Evolutionary conservation across 2,888 invertebrate genomes (phyloP).

Genomic region (Teinopalpus imperialis): DNA sequence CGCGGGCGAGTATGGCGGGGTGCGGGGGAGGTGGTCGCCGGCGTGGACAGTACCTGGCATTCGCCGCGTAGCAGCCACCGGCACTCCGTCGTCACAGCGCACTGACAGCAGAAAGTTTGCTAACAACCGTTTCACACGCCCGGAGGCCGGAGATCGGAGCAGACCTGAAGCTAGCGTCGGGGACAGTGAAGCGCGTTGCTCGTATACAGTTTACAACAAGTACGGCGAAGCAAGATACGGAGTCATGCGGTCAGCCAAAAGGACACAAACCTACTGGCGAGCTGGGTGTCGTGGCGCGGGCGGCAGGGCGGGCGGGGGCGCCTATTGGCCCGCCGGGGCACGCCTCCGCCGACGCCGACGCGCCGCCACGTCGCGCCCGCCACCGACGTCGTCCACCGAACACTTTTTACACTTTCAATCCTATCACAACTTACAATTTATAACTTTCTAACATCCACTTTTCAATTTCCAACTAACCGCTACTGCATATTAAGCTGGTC

Average conservation of each 20-base stretch:
- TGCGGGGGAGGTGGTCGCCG: constrained; percentile 38
- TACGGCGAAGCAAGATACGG: constrained; percentile 81
- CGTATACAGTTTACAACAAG: constrained; percentile 73
- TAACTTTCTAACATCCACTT: constrained; percentile 45
- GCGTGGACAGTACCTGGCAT: constrained; percentile 66
- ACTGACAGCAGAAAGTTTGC: constrained; percentile 53
- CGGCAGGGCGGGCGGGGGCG: constrained; percentile 62
- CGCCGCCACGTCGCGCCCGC: constrained; percentile 37
- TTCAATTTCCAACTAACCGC: too few species aligned
- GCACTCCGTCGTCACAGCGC: constrained; percentile 57
- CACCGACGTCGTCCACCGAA: constrained; percentile 43
- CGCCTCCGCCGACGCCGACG: constrained; percentile 44
- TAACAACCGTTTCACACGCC: constrained; percentile 60
- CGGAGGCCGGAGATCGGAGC: constrained; percentile 52
- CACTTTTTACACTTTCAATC: constrained; percentile 46
- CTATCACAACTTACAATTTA: constrained; percentile 49
- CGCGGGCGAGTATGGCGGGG: constrained; percentile 36
- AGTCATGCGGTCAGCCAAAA: constrained; percentile 83
- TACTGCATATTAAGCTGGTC: too few species aligned
- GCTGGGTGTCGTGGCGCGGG: constrained; percentile 62
- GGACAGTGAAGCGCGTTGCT: constrained; percentile 70
- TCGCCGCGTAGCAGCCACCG: constrained; percentile 58
- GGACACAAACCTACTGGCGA: constrained; percentile 82
- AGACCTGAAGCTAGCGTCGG: constrained; percentile 64
- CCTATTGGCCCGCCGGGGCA: constrained; percentile 73